Base-by-base conservation (phyloP, 2,888 invertebrate genomes). In the Thera obeliscata region DNA sequence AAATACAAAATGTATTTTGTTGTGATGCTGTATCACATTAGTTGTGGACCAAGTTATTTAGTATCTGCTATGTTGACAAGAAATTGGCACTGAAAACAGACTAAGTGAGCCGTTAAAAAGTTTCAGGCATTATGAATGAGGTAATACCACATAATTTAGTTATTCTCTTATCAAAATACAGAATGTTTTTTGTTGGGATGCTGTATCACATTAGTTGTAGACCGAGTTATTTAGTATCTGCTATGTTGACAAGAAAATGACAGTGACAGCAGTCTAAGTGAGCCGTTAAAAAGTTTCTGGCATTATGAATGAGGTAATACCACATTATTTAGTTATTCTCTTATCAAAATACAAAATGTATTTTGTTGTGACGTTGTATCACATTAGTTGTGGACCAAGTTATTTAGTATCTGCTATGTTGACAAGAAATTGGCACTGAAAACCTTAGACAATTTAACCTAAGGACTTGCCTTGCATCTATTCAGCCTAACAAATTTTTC, bases 211-310 rank as follows among this genome's bases (percentile, higher is more conserved):
- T n/a, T 69, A 65, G 58, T 4, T 67, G 62, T 76, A 77, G 77
- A 81, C 80, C 81, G 80, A 82, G 62, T 69, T 68, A 57, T 64
- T 68, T 81, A 81, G 81, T 79, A 83, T n/a, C n/a, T n/a, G n/a
- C n/a, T n/a, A n/a, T n/a, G n/a, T n/a, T n/a, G n/a, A n/a, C n/a
- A n/a, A n/a, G n/a, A n/a, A n/a, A n/a, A n/a, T n/a, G n/a, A n/a
- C n/a, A n/a, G n/a, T n/a, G n/a, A n/a, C n/a, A n/a, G n/a, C n/a
- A n/a, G n/a, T n/a, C n/a, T n/a, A n/a, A 22, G 22, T 1, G 22
- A 22, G 1, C 22, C 22, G 22, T 1, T 22, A 22, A 22, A 1
- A 22, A 22, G 22, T 22, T 0, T 22, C 22, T 1, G 1, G 22
- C 22, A 22, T 22, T 22, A 22, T 22, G 22, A 22, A 22, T 22